Percentiles rank a stretch among this genome's conserved stretches.
These are phyloP conservation scores for Acleris laterana DNA, from an alignment of 2,888 invertebrate species.

Conservation along the genomic window DNA sequence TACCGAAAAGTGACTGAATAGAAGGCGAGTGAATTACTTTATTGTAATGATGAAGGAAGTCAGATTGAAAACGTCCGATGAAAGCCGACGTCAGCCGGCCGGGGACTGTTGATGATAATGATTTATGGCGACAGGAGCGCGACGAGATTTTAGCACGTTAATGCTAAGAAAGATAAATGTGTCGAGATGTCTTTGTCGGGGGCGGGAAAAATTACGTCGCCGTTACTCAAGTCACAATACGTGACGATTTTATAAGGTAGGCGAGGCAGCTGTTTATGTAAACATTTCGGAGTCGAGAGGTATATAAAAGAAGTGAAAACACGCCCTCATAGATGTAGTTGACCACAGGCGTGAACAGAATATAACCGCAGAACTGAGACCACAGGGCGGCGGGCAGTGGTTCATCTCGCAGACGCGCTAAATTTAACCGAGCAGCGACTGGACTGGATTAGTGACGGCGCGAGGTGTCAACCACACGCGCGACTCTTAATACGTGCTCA, in stretches of 20 bases:
- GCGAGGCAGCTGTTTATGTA: slow-evolving; percentile 34
- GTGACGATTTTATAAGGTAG: slow-evolving; percentile 42
- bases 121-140: slow-evolving; percentile 79
- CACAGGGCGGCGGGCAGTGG: slow-evolving; percentile 64
- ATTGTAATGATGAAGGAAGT: slow-evolving; percentile 82
- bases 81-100: slow-evolving; percentile 69
- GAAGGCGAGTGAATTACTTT: slow-evolving; percentile 79
- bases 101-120: slow-evolving; percentile 78
- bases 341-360: slow-evolving; percentile 73
- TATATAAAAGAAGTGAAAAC: slow-evolving; percentile 7
- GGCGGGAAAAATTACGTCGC: slow-evolving; percentile 61
- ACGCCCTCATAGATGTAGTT: slow-evolving; percentile 51
- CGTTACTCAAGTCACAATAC: slow-evolving; percentile 51
- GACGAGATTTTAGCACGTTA: slow-evolving; percentile 75
- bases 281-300: slow-evolving; percentile 26
- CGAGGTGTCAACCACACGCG: slow-evolving; percentile 67
- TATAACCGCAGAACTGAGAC: slow-evolving; percentile 65
- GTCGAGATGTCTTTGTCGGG: slow-evolving; percentile 61
- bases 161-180: slow-evolving; percentile 77
- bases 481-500: slow-evolving; percentile 48
- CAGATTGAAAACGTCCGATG: slow-evolving; percentile 81
- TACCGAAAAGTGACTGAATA: slow-evolving; percentile 79
- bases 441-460: slow-evolving; percentile 63
- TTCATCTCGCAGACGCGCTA: slow-evolving; percentile 70
- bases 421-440: slow-evolving; percentile 62